phyloP scores from a whole-genome alignment of 2,888 invertebrate genomes.

The Netelia fuscicornis region DNA sequence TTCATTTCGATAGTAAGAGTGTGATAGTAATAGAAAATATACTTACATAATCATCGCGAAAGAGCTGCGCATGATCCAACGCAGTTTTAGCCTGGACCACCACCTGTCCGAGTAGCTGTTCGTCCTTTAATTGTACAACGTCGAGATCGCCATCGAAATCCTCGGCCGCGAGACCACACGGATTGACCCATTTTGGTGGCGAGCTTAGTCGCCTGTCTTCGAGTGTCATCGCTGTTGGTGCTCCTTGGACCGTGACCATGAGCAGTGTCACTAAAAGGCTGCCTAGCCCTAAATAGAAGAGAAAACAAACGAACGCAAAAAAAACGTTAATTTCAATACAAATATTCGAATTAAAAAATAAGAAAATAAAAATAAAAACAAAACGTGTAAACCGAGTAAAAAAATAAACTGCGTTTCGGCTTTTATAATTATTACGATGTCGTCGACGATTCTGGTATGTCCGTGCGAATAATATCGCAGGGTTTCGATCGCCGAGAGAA shows the following conservation, averaged over 20 bases:
- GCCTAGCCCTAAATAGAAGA: conserved; percentile 80
- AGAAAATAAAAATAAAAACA: background rate
- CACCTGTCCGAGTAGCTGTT: conserved; percentile 84
- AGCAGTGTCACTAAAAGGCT: conserved; percentile 80
- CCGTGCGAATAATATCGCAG: conserved; percentile 50
- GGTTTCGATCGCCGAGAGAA: conserved; percentile 75
- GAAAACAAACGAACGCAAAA: conserved; percentile 26
- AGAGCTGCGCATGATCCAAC: conserved; percentile 83
- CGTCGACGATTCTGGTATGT: conserved; percentile 24
- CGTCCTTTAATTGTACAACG: conserved; percentile 81
- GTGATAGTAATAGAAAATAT: conserved; percentile 37
- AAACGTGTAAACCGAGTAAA: background rate
- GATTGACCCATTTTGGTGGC: conserved; percentile 86
- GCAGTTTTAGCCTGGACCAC: conserved; percentile 84
- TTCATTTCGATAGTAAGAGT: conserved; percentile 6
- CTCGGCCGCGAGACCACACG: conserved; percentile 84
- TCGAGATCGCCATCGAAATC: conserved; percentile 79
- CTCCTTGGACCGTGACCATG: conserved; percentile 79
- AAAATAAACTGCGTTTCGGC: conserved; percentile 14
- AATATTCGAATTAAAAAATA: background rate
- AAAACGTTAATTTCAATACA: conserved; percentile 27
- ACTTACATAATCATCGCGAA: conserved; percentile 86
- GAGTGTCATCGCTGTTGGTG: conserved; percentile 79
- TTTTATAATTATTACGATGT: conserved; percentile 9
- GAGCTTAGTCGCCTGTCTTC: conserved; percentile 77